phyloP scores from a whole-genome alignment of 2,797 vertebrate genomes.

The Coregonus sp. region DNA sequence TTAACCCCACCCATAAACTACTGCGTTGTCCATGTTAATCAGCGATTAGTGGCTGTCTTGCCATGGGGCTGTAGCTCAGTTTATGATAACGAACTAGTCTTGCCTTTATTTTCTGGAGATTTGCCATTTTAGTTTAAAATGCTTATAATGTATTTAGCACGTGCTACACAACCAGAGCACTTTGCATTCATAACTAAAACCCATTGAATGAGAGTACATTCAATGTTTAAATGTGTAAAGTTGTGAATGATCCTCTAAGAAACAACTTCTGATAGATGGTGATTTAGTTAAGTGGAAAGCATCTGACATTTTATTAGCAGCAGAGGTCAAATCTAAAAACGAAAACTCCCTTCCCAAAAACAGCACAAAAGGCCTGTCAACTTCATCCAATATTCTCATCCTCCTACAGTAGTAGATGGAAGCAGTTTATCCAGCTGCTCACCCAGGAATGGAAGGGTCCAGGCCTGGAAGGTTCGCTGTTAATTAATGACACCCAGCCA shows the following conservation, averaged over 20 bases:
- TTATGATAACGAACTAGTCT: too few relatives aligned
- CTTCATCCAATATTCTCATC: neutral
- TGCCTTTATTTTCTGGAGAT: too few relatives aligned
- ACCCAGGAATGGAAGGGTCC: neutral
- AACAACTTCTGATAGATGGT: neutral
- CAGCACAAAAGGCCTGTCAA: neutral
- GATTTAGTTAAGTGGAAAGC: neutral
- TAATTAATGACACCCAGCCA: slow-evolving; percentile 7
- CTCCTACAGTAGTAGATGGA: neutral
- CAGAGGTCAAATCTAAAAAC: neutral
- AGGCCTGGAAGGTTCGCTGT: neutral
- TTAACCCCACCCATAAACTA: neutral
- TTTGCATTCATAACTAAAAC: too few relatives aligned
- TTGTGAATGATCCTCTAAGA: neutral
- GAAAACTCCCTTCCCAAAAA: neutral
- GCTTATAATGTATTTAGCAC: too few relatives aligned
- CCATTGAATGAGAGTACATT: neutral
- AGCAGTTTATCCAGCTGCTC: neutral
- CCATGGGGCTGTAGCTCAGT: too few relatives aligned
- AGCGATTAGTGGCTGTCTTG: too few relatives aligned
- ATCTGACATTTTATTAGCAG: neutral
- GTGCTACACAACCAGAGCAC: too few relatives aligned
- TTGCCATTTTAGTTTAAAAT: too few relatives aligned
- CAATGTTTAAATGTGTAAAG: neutral
- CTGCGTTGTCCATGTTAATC: too few relatives aligned